Evolutionary conservation across 2,888 invertebrate species (phyloP), one percentile per base, ranked within the genome.

Genomic region (Eupithecia exiguata): DNA sequence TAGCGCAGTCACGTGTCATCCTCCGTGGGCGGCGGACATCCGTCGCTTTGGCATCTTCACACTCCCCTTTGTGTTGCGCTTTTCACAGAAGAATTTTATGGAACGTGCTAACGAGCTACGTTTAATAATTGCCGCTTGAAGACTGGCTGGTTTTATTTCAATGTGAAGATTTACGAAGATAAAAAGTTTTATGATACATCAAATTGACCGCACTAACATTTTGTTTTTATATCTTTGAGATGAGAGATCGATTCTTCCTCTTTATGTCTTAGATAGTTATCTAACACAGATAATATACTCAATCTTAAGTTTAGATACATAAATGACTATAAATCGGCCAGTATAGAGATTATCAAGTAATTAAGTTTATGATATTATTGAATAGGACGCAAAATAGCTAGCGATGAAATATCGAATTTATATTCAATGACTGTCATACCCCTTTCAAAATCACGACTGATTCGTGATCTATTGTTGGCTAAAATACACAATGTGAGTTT

Each of bases 371-470:
- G 1, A 25, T 58, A 12, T 5, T 58, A 25, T 1, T 58, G 25
- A 58, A 14, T 5, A 58, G 25, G 58, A 25, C 58, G 12, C 58
- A 58, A 58, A 25, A 5, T 25, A 58, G 21, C 40, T 12, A 40
- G 40, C 21, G 25, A 7, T 66, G 25, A 40, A 66, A 67, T 43
- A 38, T 36, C 69, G 68, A 81, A 84, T 86, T 86, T 82, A 83
- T 84, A 84, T 79, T 83, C 84, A 83, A 82, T 84, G 81, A 82
- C 76, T 82, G 84, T 84, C 86, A 82, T 68, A 84, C 84, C 85
- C 82, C 81, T 84, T 83, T 87, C 85, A 84, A 78, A 83, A 80
- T 82, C 82, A 80, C 76, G 74, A 69, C 70, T 80, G 75, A 79
- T 81, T 82, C 66, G 65, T 58, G 68, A 62, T 68, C 78, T 74